A percentile compares a stretch with the other conserved stretches of the same genome.
Evolutionary conservation across 2,797 vertebrate species (phyloP).

Genomic region (Anableps anableps): DNA sequence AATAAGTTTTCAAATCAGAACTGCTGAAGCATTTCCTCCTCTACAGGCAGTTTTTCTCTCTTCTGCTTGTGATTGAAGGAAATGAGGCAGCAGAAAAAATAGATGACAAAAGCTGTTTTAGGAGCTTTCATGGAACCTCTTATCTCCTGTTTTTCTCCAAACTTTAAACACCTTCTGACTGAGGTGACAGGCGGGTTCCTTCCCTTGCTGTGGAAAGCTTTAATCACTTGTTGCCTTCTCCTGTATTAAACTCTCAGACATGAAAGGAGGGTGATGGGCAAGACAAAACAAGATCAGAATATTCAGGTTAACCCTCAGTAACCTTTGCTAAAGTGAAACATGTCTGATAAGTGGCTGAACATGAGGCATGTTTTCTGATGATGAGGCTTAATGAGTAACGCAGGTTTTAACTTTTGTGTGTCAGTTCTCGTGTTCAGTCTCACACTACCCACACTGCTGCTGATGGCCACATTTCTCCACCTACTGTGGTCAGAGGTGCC

Average conservation of each 20-base stretch:
- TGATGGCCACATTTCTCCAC: slow-evolving; percentile 38
- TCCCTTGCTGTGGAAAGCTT: background rate
- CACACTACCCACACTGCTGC: slow-evolving; percentile 17
- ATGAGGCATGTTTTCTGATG: background rate
- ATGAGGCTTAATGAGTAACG: background rate
- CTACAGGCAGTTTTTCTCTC: slow-evolving; percentile 58
- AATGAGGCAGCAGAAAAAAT: slow-evolving; percentile 81
- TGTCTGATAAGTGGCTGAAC: slow-evolving; percentile 1
- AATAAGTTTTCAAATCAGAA: slow-evolving; percentile 58
- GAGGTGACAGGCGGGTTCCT: slow-evolving; percentile 7
- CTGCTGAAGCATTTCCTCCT: slow-evolving; percentile 82
- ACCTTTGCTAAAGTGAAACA: background rate
- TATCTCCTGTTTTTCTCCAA: slow-evolving; percentile 14
- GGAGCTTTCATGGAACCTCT: slow-evolving; percentile 22
- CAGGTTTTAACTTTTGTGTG: slow-evolving; percentile 3
- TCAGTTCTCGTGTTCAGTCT: slow-evolving; percentile 21
- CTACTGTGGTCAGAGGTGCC: slow-evolving; percentile 25
- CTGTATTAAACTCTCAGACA: slow-evolving; percentile 4
- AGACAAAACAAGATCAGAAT: background rate
- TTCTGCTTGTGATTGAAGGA: slow-evolving; percentile 69
- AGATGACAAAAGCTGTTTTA: slow-evolving; percentile 41
- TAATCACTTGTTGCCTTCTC: slow-evolving; percentile 15
- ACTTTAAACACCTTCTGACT: slow-evolving; percentile 24
- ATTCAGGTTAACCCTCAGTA: background rate
- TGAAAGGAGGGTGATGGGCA: background rate